phyloP scores from a whole-genome alignment of 2,797 vertebrate genomes.

The Momotus momota region DNA sequence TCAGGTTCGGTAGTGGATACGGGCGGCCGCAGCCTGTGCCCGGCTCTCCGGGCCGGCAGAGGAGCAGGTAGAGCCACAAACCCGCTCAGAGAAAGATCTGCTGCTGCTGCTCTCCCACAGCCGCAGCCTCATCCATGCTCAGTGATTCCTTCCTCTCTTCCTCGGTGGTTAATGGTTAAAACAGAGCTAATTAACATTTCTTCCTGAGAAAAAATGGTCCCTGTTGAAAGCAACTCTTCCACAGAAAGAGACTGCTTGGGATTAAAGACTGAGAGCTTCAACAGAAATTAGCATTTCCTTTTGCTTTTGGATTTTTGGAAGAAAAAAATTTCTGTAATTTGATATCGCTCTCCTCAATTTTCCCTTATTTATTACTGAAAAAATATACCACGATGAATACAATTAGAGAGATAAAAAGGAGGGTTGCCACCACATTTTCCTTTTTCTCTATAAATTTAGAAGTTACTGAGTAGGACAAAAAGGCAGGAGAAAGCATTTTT shows the following conservation, averaged over 20 bases:
- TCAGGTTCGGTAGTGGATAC: no score
- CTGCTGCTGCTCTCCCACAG: not conserved
- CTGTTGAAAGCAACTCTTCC: not conserved
- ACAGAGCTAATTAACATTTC: not conserved
- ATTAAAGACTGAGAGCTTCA: not conserved
- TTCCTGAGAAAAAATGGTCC: not conserved
- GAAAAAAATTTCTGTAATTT: not conserved
- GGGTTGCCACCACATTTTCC: not conserved
- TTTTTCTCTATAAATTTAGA: not conserved
- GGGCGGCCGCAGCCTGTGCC: no score
- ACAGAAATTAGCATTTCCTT: not conserved
- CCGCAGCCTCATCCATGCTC: rapidly evolving
- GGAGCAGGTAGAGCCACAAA: not conserved
- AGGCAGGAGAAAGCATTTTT: not conserved
- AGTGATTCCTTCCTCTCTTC: not conserved
- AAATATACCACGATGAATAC: not conserved
- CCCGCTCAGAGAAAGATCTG: not conserved
- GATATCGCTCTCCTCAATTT: not conserved
- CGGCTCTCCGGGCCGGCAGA: not conserved
- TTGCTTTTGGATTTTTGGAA: not conserved
- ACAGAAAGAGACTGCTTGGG: not conserved
- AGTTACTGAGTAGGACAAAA: not conserved
- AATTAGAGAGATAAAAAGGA: not conserved
- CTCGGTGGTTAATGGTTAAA: not conserved
- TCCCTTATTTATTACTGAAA: not conserved